phyloP scores from a whole-genome alignment of 2,113 vertebrate species.

The Aplodontia rufa region DNA sequence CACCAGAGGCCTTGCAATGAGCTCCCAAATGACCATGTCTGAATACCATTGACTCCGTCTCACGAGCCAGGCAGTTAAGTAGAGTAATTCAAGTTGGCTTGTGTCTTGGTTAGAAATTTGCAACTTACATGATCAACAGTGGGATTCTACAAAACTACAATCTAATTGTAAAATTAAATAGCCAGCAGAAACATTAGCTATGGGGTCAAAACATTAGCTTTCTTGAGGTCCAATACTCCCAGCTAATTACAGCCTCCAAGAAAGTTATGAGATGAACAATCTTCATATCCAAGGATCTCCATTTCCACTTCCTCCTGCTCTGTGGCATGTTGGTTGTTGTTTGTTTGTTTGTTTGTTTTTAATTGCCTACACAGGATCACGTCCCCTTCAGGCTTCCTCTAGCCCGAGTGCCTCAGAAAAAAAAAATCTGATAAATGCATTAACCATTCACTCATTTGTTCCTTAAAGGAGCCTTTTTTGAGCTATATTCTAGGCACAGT shows the following conservation, averaged over 20 bases:
- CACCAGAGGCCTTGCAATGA: not conserved
- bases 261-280: not conserved
- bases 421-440: not conserved
- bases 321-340: too few relatives aligned
- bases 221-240: not conserved
- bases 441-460: not conserved
- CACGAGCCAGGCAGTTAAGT: not conserved
- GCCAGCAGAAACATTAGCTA: not conserved
- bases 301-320: not conserved
- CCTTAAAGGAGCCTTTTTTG: not conserved
- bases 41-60: not conserved
- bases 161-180: slow-evolving; percentile 1
- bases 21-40: not conserved
- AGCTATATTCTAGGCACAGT: not conserved
- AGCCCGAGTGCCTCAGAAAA: not conserved
- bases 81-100: not conserved
- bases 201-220: too few relatives aligned
- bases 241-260: not conserved
- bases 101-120: not conserved
- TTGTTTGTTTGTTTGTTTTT: too few relatives aligned
- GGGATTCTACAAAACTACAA: not conserved
- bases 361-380: not conserved
- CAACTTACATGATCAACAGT: not conserved
- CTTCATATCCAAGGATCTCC: not conserved
- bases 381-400: not conserved